Base-by-base conservation (phyloP, 2,113 vertebrate genomes). In the Cyanoderma ruficeps region DNA sequence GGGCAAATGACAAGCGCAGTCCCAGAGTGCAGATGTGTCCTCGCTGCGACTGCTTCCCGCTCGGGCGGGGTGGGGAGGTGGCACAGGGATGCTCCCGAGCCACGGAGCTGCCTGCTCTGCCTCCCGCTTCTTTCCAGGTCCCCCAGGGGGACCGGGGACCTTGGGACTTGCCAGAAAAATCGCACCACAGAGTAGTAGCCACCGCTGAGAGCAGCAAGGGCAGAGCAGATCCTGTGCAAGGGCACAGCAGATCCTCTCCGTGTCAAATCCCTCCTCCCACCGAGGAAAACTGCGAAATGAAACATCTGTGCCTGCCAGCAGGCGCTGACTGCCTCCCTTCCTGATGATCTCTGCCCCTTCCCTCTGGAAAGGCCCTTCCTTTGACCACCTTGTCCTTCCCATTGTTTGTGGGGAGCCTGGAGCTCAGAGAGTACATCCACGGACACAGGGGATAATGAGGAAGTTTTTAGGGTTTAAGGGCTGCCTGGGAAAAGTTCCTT, bases 391-490 rank as follows among this genome's bases (percentile, higher is more conserved):
- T 1, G 0, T 69, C 76, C 75, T 80, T 72, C 72, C 11, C 20
- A 1, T 4, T 23, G 33, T 35, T 68, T 42, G 33, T 25, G 49
- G 39, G 35, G 35, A 84, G 44, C 35, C 60, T 42, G 55, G 50
- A 82, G 41, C 19, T 46, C 20, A 1, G 31, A 16, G 0, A 44
- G 30, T 13, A 31, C 9, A 2, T 33, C 64, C 42, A 3, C 0
- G 21, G 69, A 24, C 33, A 37, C 1, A 2, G 14, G 14, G n/a
- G 25, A 69, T 74, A 50, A n/a, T 0, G 0, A 64, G 63, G 41
- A 67, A 61, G 1, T 13, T 74, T 33, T 65, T 2, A n/a, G 64
- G 25, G 42, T 55, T 65, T 79, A 67, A 64, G 83, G 33, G 46
- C 15, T 52, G 57, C 8, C 5, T 7, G 24, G 23, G 55, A 35